These are phyloP conservation scores for Tachina fera DNA, from an alignment of 2,888 invertebrate genomes.

Conservation along the genomic window DNA sequence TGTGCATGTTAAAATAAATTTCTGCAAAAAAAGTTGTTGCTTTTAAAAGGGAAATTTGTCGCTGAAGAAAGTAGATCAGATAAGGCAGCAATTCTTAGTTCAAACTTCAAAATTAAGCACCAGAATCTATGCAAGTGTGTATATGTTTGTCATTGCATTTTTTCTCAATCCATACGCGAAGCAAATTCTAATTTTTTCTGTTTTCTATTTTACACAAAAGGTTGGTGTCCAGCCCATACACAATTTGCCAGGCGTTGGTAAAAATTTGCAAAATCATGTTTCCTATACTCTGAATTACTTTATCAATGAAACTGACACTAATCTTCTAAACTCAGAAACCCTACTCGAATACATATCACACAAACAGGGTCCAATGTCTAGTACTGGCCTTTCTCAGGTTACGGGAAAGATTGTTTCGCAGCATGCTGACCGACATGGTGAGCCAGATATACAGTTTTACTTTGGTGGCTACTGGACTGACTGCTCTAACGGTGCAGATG, in stretches of 20 bases:
- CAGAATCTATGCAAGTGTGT: not conserved
- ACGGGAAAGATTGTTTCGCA: slow-evolving; percentile 92
- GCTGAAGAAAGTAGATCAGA: no score
- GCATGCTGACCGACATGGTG: slow-evolving; percentile 88
- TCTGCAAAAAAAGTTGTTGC: no score
- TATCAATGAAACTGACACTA: slow-evolving; percentile 92
- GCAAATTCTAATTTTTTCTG: not conserved
- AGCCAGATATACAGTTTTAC: slow-evolving; percentile 93
- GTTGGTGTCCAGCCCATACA: slow-evolving; percentile 88
- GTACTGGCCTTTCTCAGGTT: slow-evolving; percentile 93
- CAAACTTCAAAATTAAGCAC: no score
- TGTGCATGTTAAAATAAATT: no score
- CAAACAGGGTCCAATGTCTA: slow-evolving; percentile 94
- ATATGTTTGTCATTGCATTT: not conserved
- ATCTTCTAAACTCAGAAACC: slow-evolving; percentile 95
- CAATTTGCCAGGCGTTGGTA: slow-evolving; percentile 90
- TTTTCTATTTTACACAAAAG: slow-evolving; percentile 59
- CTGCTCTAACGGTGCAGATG: slow-evolving; percentile 93
- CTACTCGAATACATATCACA: slow-evolving; percentile 95
- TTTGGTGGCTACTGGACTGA: slow-evolving; percentile 94
- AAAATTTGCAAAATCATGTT: slow-evolving; percentile 94
- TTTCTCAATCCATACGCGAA: not conserved
- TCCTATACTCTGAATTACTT: slow-evolving; percentile 91
- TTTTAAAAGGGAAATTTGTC: no score
- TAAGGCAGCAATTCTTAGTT: no score